These are phyloP conservation scores for Biston betularia DNA, from an alignment of 2,888 invertebrate genomes.

Conservation along the genomic window DNA sequence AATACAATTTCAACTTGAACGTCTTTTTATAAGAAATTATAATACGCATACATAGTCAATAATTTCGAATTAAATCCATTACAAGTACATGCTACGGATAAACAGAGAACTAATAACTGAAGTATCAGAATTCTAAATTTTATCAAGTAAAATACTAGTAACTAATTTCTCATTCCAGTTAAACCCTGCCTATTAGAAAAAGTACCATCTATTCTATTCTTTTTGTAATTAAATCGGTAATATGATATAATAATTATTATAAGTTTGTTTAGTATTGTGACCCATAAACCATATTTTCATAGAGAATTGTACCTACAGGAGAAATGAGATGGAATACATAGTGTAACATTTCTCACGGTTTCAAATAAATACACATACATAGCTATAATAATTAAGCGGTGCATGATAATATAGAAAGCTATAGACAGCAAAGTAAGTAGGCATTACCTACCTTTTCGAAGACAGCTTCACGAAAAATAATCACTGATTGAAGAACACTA, in stretches of 20 bases:
- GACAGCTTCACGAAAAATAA: conserved; percentile 60
- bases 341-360: conserved; percentile 17
- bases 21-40: neutral
- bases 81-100: conserved; percentile 55
- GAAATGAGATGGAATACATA: conserved; percentile 7
- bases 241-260: neutral
- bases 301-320: neutral
- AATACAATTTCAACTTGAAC: neutral
- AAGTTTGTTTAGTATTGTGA: conserved; percentile 20
- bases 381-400: conserved; percentile 44
- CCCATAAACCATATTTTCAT: conserved; percentile 17
- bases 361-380: conserved; percentile 27
- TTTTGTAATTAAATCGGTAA: neutral
- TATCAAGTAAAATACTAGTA: conserved; percentile 16
- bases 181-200: conserved; percentile 19
- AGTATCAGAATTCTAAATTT: conserved; percentile 27
- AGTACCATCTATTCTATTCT: conserved; percentile 8
- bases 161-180: conserved; percentile 39
- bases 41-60: conserved; percentile 47
- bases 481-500: conserved; percentile 46
- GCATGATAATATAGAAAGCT: conserved; percentile 51
- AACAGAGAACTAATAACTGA: conserved; percentile 38
- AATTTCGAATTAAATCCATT: conserved; percentile 27
- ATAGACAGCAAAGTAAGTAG: conserved; percentile 60
- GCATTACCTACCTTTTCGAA: conserved; percentile 76